Base-by-base conservation (phyloP, 2,113 vertebrate genomes). In the Alectura lathami region DNA sequence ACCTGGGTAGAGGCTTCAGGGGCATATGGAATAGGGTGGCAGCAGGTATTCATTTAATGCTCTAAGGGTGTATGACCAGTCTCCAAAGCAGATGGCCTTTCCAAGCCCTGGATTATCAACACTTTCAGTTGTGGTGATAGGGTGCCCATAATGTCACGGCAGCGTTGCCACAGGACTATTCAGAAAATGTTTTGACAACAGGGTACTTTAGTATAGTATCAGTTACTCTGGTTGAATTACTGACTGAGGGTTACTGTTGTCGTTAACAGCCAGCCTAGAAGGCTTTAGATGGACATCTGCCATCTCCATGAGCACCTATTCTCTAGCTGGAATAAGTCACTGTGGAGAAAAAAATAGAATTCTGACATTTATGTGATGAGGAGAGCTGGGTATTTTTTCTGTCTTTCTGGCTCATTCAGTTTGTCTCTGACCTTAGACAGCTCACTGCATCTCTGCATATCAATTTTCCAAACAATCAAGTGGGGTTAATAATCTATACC, bases 261-360 rank as follows among this genome's bases (percentile, higher is more conserved):
- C 11, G 13, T 38, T 38, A 50, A 8, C 30, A 57, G n/a, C 27
- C 73, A 47, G 13, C 7, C 20, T 36, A 24, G 45, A 38, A 48
- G 29, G 36, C n/a, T 34, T 60, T 59, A 62, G 21, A 29, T 63
- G 12, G 48, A 48, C 21, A 12, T 51, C 47, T 38, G 34, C 30
- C 21, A 34, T 57, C 54, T 74, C 53, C 21, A 14, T 23, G 54
- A 27, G 23, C 42, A 50, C 18, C 3, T n/a, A 27, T 53, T 79
- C 76, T 51, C 7, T 43, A 24, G 38, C 30, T n/a, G 36, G 34
- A 73, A 63, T 24, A 23, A 51, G 9, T 38, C 83, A 56, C 17
- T 1, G 1, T 13, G 38, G 13, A 20, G 18, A 22, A 2, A 0
- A 34, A 47, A 69, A 16, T 3, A 2, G 6, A 38, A 22, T 43